Percentiles rank a stretch among this genome's conserved stretches.
Conservation (phyloP, 1,140 invertebrate genomes). For the Carposina sasakii region DNA sequence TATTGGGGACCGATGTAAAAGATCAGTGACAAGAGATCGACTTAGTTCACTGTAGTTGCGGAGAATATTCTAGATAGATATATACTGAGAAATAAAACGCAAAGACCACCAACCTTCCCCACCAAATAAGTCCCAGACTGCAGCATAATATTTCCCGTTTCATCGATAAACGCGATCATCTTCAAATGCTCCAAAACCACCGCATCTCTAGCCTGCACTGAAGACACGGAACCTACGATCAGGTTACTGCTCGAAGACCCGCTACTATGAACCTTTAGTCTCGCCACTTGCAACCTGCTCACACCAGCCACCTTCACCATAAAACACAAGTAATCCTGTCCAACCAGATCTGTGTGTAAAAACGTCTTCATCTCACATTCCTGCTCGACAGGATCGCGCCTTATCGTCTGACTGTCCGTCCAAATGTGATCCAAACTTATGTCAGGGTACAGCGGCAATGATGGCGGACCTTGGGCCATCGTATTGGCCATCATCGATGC, state of each 20-base stretch:
- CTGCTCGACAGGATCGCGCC: constrained; percentile 67
- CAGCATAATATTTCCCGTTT: constrained; percentile 83
- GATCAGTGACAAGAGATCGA: too few relatives aligned
- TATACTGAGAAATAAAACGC: too few relatives aligned
- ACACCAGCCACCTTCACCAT: constrained; percentile 76
- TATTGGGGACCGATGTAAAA: too few relatives aligned
- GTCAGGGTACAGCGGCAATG: constrained; percentile 85
- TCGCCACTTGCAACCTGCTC: constrained; percentile 80
- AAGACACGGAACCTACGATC: constrained; percentile 82
- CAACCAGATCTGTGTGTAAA: constrained; percentile 85
- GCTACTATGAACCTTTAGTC: constrained; percentile 80
- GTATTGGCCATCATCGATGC: constrained; percentile 57
- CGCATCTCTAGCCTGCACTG: constrained; percentile 87
- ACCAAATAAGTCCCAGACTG: constrained; percentile 87
- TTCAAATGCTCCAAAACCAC: constrained; percentile 83
- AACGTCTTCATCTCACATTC: constrained; percentile 83
- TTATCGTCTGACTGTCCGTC: constrained; percentile 80
- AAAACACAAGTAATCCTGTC: constrained; percentile 89
- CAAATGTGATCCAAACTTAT: constrained; percentile 91
- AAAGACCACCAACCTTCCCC: constrained; percentile 77
- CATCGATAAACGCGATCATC: constrained; percentile 88
- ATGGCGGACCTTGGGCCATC: constrained; percentile 54
- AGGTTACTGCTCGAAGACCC: constrained; percentile 72
- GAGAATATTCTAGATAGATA: too few relatives aligned
- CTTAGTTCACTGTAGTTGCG: too few relatives aligned